These are phyloP conservation scores for Pseudorasbora parva DNA, from an alignment of 2,113 vertebrate species.

Conservation along the genomic window DNA sequence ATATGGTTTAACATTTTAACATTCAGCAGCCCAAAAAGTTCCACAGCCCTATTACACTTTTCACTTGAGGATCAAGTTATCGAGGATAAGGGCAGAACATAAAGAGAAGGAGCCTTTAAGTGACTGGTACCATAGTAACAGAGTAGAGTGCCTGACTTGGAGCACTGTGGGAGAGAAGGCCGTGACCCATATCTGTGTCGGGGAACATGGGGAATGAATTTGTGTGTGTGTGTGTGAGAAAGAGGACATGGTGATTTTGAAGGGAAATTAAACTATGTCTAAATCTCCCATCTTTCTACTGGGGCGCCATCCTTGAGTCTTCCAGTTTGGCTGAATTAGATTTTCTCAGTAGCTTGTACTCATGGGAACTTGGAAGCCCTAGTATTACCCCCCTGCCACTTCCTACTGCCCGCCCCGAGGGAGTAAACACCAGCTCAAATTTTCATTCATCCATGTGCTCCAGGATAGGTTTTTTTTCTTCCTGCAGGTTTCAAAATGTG, in stretches of 20 bases:
- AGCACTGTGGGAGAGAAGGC: constrained; percentile 44
- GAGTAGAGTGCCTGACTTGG: constrained; percentile 57
- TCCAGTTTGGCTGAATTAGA: constrained; percentile 31
- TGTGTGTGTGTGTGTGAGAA: constrained; percentile 2
- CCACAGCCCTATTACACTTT: constrained; percentile 22
- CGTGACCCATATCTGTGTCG: constrained; percentile 47
- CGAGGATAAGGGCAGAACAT: constrained; percentile 26
- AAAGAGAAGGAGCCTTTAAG: constrained; percentile 52
- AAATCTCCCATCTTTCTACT: constrained; percentile 39
- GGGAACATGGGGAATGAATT: constrained; percentile 13
- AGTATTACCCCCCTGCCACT: constrained; percentile 15
- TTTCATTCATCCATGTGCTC: constrained; percentile 22
- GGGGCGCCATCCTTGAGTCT: constrained; percentile 47
- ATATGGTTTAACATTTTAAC: constrained; percentile 39
- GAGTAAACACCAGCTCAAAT: constrained; percentile 46
- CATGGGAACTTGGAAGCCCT: constrained; percentile 43
- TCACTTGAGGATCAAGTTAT: constrained; percentile 40
- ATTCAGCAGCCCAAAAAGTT: background rate
- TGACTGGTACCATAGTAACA: constrained; percentile 61
- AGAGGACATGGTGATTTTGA: constrained; percentile 18
- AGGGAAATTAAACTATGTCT: constrained; percentile 41
- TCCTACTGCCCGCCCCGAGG: constrained; percentile 24
- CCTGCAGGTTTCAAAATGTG: constrained; percentile 10
- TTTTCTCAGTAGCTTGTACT: constrained; percentile 41
- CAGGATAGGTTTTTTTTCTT: background rate